phyloP scores from a whole-genome alignment of 2,888 invertebrate species.

The Crossocerus cetratus region DNA sequence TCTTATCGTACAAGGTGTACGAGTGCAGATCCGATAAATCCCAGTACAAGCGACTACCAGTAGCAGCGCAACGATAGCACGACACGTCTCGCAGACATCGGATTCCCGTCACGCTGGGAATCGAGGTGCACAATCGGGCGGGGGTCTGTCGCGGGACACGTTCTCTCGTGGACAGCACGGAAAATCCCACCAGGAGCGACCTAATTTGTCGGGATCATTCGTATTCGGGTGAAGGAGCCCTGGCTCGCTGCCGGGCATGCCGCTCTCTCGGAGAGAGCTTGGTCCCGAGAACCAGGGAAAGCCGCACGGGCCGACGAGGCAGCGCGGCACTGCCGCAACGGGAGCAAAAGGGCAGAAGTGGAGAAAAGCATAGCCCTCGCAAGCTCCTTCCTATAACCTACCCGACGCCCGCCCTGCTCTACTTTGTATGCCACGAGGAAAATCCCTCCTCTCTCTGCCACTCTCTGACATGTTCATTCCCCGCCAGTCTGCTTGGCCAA shows the following conservation, averaged over 20 bases:
- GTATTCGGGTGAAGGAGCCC: constrained; percentile 52
- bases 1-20: not conserved
- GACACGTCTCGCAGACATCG: constrained; percentile 1
- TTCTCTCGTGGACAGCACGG: constrained; percentile 40
- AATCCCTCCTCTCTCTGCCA: constrained; percentile 40
- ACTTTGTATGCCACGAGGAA: constrained; percentile 58
- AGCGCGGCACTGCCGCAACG: not conserved
- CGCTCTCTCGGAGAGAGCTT: constrained; percentile 46
- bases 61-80: not conserved
- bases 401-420: constrained; percentile 39
- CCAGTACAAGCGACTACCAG: constrained; percentile 32
- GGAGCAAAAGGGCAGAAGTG: constrained; percentile 16
- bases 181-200: constrained; percentile 47
- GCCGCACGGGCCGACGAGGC: constrained; percentile 1
- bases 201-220: constrained; percentile 62
- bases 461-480: constrained; percentile 64
- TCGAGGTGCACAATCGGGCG: constrained; percentile 25
- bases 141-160: constrained; percentile 41
- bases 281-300: constrained; percentile 42
- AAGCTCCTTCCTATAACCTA: constrained; percentile 44
- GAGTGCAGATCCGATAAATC: not conserved
- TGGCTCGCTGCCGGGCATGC: constrained; percentile 54
- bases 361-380: constrained; percentile 38
- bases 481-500: constrained; percentile 47
- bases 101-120: constrained; percentile 19